phyloP scores from a whole-genome alignment of 2,888 invertebrate genomes.

The Plagiodera versicolora region DNA sequence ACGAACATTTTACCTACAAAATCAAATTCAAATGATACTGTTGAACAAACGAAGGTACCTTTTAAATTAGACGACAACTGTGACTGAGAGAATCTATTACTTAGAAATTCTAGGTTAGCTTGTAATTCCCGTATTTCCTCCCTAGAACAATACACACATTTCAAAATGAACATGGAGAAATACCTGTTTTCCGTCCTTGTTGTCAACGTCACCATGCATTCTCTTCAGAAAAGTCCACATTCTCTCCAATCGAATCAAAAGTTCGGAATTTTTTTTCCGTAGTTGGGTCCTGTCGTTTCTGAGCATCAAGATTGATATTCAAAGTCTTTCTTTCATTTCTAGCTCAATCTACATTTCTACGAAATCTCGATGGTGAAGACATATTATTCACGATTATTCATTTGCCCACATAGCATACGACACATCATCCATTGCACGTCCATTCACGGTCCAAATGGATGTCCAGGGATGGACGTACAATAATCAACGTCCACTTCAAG shows the following conservation, averaged over 20 bases:
- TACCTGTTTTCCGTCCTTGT: constrained; percentile 36
- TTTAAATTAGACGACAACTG: constrained; percentile 41
- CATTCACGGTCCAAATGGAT: too few species aligned
- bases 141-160: constrained; percentile 58
- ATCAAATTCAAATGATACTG: not conserved
- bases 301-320: constrained; percentile 32
- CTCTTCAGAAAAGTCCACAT: constrained; percentile 66
- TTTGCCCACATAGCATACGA: too few species aligned
- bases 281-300: constrained; percentile 65
- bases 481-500: too few species aligned
- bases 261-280: constrained; percentile 64
- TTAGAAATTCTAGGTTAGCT: constrained; percentile 73
- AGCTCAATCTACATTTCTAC: too few species aligned
- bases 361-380: not conserved
- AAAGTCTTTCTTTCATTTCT: constrained; percentile 2
- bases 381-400: not conserved
- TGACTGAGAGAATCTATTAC: constrained; percentile 52
- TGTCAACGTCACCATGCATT: constrained; percentile 36
- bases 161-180: constrained; percentile 26
- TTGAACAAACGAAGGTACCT: constrained; percentile 38
- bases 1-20: too few species aligned
- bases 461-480: too few species aligned
- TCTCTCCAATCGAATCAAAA: constrained; percentile 63
- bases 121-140: constrained; percentile 80
- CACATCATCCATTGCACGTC: too few species aligned